These are phyloP conservation scores for Stictocephala bisonia DNA, from an alignment of 2,888 invertebrate species.

Conservation along the genomic window DNA sequence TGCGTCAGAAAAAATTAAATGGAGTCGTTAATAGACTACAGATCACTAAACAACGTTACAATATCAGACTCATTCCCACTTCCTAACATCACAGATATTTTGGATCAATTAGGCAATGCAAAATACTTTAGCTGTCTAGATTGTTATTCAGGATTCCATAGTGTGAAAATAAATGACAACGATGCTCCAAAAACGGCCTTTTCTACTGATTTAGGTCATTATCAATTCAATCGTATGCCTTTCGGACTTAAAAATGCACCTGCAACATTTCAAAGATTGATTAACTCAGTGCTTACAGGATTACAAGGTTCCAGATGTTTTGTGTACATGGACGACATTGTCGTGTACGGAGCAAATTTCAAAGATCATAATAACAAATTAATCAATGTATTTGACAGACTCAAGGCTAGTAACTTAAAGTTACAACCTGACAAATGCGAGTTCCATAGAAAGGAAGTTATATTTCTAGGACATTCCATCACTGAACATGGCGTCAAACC, in stretches of 20 bases:
- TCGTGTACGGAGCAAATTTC: neutral
- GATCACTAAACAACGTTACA: constrained; percentile 5
- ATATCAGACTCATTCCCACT: neutral
- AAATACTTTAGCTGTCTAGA: constrained; percentile 6
- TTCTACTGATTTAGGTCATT: constrained; percentile 59
- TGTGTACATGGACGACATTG: constrained; percentile 34
- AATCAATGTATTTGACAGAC: neutral
- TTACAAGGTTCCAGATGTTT: constrained; percentile 46
- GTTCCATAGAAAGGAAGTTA: neutral
- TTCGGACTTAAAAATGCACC: constrained; percentile 61
- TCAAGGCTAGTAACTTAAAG: too few species aligned
- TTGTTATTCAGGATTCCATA: constrained; percentile 51
- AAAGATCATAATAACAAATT: neutral
- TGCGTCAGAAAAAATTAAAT: neutral
- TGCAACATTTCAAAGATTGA: constrained; percentile 59
- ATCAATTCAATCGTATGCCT: constrained; percentile 59
- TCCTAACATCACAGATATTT: too few species aligned
- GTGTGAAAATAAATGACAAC: too few species aligned
- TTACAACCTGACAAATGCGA: neutral
- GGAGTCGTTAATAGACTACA: neutral
- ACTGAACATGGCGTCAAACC: neutral
- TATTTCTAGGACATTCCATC: neutral
- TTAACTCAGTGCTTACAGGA: constrained; percentile 58
- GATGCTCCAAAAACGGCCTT: constrained; percentile 61
- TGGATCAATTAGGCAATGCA: constrained; percentile 1